Base-by-base conservation (phyloP, 2,888 invertebrate genomes). In the Hesperia comma region DNA sequence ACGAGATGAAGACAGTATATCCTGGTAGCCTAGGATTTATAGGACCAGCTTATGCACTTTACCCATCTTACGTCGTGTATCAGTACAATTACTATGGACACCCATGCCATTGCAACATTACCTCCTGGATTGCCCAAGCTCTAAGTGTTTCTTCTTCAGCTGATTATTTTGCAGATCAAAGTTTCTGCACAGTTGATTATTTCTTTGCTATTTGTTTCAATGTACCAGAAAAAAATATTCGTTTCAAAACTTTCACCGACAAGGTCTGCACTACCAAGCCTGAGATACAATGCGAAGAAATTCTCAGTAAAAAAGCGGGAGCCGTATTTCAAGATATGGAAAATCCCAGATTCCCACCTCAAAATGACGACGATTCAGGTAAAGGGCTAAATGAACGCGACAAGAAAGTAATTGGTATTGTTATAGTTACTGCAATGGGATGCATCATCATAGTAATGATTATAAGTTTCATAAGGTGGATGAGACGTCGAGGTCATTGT, bases 181-280 rank as follows among this genome's bases (percentile, higher is more conserved):
- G 95, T 78, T 95, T 91, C 75, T 96, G 96, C 78, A 92, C 93
- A 0, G 93, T 96, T 0, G 92, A 93, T 67, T 85, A 92, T 67
- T 83, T 93, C 51, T 85, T 95, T 19, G 94, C 95, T 4, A 87
- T 90, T 49, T 96, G 96, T 78, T 95, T 95, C 77, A 94, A 95
- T 69, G 88, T 95, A 7, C 93, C 93, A 0, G 94, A 95, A 73
- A 95, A 95, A 54, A 94, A 94, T 68, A 93, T 95, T 79, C 82
- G 93, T 63, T 93, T 95, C 77, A 80, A 90, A 51, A 95, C 95
- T 74, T 96, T 95, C 77, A 93, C 94, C 0, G 90, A 93, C 51
- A 85, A 93, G 54, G 93, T 95, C 15, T 96, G 96, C 75, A 90
- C 83, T 5, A 88, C 88, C 7, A 86, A 84, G 60, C 70, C 88